Evolutionary conservation across 2,797 vertebrate genomes (phyloP), one percentile per base, ranked within the genome.

Genomic region (Mionectes olivaceus): DNA sequence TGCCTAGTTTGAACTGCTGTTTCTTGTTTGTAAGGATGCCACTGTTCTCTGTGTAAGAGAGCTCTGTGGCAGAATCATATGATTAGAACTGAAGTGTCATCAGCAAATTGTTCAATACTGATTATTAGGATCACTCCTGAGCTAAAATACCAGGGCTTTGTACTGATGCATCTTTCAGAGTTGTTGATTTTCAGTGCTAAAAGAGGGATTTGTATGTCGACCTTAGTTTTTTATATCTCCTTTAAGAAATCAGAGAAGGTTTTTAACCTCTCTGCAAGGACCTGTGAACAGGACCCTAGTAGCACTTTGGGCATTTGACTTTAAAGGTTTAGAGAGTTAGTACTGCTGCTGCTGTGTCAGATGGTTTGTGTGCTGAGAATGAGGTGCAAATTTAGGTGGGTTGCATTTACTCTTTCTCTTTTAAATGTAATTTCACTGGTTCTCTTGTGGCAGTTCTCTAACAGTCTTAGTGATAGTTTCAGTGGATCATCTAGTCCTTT

Each of bases 321-420:
- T 81, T 37, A 24, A 46, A 75, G 52, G 41, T 24, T 43, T 13
- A 39, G 37, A 49, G 30, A 13, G 16, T 73, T 35, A 59, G 32
- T 61, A 64, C 24, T 1, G 1, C 9, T 1, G 1, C 10, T 32
- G 52, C 21, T 37, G 32, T 22, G 32, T 59, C 44, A 49, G 50
- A 5, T 33, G 13, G 23, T 53, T 61, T 63, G 24, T 50, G 43
- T 52, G 32, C 69, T 80, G 28, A 71, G 78, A 57, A 67, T 35
- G 25, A 59, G n/a, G 59, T 28, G 50, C 44, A 67, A 3, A 44
- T 53, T 63, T 55, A 32, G 32, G 32, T 30, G 41, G n/a, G 6
- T 17, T 75, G 35, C 25, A 23, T 63, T 53, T 43, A 24, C 13
- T 23, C 33, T 22, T 68, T 39, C 27, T 49, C 28, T 65, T 53